These are phyloP conservation scores for Drosophila histrio DNA, from an alignment of 2,888 invertebrate genomes.

Conservation along the genomic window DNA sequence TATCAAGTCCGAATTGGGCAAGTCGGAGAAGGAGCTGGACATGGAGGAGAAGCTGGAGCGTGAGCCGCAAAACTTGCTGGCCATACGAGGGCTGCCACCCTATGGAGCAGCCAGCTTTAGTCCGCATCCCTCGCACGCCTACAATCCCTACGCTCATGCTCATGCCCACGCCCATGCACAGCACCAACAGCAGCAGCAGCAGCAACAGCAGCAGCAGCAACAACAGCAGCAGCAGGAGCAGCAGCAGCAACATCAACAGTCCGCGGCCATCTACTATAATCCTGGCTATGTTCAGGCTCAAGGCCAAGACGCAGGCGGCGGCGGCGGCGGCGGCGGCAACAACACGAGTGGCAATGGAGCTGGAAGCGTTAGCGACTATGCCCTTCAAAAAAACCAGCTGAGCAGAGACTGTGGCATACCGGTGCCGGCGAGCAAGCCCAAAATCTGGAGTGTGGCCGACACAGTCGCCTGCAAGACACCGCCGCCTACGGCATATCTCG, in stretches of 20 bases:
- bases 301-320: constrained; percentile 83
- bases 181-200: constrained; percentile 53
- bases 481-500: constrained; percentile 79
- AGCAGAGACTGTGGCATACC: constrained; percentile 93
- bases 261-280: constrained; percentile 68
- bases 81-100: constrained; percentile 64
- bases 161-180: constrained; percentile 71
- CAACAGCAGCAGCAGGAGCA: constrained; percentile 84
- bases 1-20: constrained; percentile 87
- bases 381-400: constrained; percentile 85
- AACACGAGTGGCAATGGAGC: neutral
- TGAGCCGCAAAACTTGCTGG: constrained; percentile 85
- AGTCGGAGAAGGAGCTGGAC: constrained; percentile 86
- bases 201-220: constrained; percentile 52
- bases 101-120: constrained; percentile 60
- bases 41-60: constrained; percentile 92
- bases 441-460: constrained; percentile 97
- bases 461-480: constrained; percentile 93
- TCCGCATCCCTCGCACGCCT: constrained; percentile 58
- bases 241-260: constrained; percentile 85
- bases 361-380: constrained; percentile 82
- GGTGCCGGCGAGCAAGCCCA: constrained; percentile 94
- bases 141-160: constrained; percentile 58
- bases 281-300: constrained; percentile 50
- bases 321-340: too few relatives aligned